Conservation (phyloP, 1,140 invertebrate species). For the Halictus rubicundus region DNA sequence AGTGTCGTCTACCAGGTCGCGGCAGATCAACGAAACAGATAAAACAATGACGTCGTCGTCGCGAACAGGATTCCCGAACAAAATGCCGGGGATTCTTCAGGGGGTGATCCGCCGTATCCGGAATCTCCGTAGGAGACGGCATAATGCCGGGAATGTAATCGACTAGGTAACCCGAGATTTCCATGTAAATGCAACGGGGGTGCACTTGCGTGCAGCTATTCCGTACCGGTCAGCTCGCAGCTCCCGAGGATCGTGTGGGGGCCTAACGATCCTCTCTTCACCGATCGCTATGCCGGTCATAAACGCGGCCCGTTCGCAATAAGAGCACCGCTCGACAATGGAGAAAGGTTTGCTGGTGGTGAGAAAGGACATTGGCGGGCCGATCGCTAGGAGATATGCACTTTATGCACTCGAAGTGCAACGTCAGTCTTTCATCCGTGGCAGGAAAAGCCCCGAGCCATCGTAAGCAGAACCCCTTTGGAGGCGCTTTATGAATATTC, state of each 20-base stretch:
- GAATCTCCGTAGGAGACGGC: conserved; percentile 26
- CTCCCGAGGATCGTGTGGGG: conserved; percentile 20
- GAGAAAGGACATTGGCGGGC: too few relatives aligned
- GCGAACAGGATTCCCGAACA: not conserved
- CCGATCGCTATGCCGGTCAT: conserved; percentile 36
- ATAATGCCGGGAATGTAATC: conserved; percentile 57
- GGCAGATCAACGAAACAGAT: not conserved
- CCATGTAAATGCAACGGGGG: conserved; percentile 58
- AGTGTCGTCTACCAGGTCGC: not conserved
- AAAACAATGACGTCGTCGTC: not conserved
- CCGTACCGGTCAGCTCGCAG: conserved; percentile 33
- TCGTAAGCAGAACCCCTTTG: conserved; percentile 12
- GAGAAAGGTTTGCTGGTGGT: too few relatives aligned
- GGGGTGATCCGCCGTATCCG: conserved; percentile 3
- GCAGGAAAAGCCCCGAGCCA: conserved; percentile 22
- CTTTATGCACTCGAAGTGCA: conserved; percentile 18
- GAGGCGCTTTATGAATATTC: conserved; percentile 42
- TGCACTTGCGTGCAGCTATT: conserved; percentile 41
- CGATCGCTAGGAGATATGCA: too few relatives aligned
- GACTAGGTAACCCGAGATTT: conserved; percentile 46
- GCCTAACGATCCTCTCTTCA: conserved; percentile 48
- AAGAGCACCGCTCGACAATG: too few relatives aligned
- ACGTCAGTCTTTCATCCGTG: conserved; percentile 41
- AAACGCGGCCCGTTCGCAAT: conserved; percentile 21
- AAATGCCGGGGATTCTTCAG: conserved; percentile 44